A percentile compares a stretch with the other conserved stretches of the same genome.
Evolutionary conservation across 2,113 vertebrate genomes (phyloP).

Genomic region (Cynopterus brachyotis): DNA sequence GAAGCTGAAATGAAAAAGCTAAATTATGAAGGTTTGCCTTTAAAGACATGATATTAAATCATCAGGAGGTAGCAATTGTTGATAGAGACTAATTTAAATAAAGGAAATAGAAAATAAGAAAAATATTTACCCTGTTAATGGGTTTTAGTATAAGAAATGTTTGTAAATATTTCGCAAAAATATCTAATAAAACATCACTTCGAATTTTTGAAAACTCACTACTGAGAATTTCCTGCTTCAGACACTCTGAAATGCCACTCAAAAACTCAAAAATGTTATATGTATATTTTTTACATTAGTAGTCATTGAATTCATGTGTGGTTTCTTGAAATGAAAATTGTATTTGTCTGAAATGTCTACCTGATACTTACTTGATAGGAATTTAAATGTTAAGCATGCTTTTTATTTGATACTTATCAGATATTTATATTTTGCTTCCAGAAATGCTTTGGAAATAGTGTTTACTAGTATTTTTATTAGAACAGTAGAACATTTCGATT

Average conservation of each 20-base stretch:
- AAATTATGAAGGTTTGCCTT: conserved; percentile 90
- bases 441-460: conserved; percentile 13
- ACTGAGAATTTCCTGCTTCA: background rate
- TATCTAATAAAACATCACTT: background rate
- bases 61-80: background rate
- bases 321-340: background rate
- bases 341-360: conserved; percentile 10
- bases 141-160: background rate
- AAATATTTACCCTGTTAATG: background rate
- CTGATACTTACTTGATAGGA: background rate
- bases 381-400: background rate
- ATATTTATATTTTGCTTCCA: conserved; percentile 46
- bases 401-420: conserved; percentile 32
- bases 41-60: conserved; percentile 4
- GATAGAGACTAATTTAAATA: background rate
- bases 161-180: background rate
- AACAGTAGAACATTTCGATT: background rate
- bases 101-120: background rate
- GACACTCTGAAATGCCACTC: background rate
- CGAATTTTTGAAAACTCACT: conserved; percentile 32
- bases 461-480: conserved; percentile 20
- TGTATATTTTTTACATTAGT: background rate
- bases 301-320: background rate
- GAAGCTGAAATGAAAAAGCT: conserved; percentile 89
- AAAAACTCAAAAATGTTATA: background rate